Percentiles rank a stretch among this genome's conserved stretches.
phyloP scores from a whole-genome alignment of 2,888 invertebrate species.

The Drosophila aldrichi region DNA sequence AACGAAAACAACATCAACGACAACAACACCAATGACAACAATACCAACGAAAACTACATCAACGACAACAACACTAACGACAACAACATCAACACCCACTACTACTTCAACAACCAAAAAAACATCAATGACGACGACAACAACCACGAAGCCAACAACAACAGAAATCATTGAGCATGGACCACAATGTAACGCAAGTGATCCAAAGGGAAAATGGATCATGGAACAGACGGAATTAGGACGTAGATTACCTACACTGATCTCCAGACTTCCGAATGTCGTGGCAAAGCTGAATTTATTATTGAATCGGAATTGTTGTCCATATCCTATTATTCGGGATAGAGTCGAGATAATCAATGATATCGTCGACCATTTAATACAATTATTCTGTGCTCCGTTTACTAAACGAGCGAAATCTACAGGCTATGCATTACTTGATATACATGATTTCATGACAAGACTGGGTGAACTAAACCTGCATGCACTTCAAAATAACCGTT shows the following conservation, averaged over 20 bases:
- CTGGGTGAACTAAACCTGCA: slow-evolving; percentile 19
- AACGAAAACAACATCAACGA: background rate
- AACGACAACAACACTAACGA: background rate
- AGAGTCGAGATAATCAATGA: slow-evolving; percentile 53
- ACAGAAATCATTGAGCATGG: background rate
- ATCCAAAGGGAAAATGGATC: slow-evolving; percentile 38
- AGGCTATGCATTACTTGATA: slow-evolving; percentile 32
- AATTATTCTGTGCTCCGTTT: background rate
- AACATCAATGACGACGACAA: background rate
- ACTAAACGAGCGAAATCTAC: background rate
- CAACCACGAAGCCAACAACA: background rate
- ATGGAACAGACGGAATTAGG: slow-evolving; percentile 10
- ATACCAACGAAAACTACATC: too few species aligned
- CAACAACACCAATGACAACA: background rate
- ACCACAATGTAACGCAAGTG: slow-evolving; percentile 1
- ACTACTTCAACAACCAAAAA: background rate
- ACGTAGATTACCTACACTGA: slow-evolving; percentile 1
- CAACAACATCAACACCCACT: too few species aligned
- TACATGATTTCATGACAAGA: slow-evolving; percentile 26
- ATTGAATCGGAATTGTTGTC: slow-evolving; percentile 30
- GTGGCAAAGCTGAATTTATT: slow-evolving; percentile 2
- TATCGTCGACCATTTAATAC: slow-evolving; percentile 26
- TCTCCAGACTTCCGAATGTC: background rate
- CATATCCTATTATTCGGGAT: slow-evolving; percentile 45
- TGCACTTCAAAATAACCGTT: background rate